Evolutionary conservation across 2,113 vertebrate genomes (phyloP).

Genomic region (Tiliqua scincoides): DNA sequence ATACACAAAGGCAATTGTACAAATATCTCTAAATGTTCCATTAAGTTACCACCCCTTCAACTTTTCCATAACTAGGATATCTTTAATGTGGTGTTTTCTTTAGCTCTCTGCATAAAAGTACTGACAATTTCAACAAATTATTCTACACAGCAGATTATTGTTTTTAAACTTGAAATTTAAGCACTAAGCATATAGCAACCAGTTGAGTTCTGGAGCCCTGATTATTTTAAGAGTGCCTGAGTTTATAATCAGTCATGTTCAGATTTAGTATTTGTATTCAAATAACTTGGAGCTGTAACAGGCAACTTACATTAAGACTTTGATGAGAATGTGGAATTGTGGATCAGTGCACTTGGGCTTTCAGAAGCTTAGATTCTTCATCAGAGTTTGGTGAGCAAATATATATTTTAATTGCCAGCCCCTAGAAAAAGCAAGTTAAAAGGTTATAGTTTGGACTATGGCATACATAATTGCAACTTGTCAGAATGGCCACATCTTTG

Average conservation of each 20-base stretch:
- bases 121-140: slow-evolving; percentile 58
- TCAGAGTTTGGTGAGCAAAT: slow-evolving; percentile 16
- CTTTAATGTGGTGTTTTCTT: slow-evolving; percentile 32
- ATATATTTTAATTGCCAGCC: slow-evolving; percentile 42
- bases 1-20: slow-evolving; percentile 13
- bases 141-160: slow-evolving; percentile 50
- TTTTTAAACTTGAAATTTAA: slow-evolving; percentile 60
- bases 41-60: slow-evolving; percentile 54
- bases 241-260: slow-evolving; percentile 55
- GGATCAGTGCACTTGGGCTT: slow-evolving; percentile 43
- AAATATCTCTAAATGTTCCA: slow-evolving; percentile 53
- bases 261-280: slow-evolving; percentile 47
- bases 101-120: slow-evolving; percentile 46
- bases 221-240: slow-evolving; percentile 65
- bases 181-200: slow-evolving; percentile 53
- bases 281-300: slow-evolving; percentile 46
- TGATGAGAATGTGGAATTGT: slow-evolving; percentile 5
- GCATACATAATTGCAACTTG: neutral
- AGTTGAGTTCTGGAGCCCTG: slow-evolving; percentile 47
- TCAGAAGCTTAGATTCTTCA: slow-evolving; percentile 24
- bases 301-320: slow-evolving; percentile 77
- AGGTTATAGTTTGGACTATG: neutral
- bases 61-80: slow-evolving; percentile 26
- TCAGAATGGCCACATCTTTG: neutral
- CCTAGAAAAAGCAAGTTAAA: slow-evolving; percentile 40